Percentiles rank a stretch among this genome's conserved stretches.
These are phyloP conservation scores for Nebria ingens DNA, from an alignment of 1,140 invertebrate genomes.

Conservation along the genomic window DNA sequence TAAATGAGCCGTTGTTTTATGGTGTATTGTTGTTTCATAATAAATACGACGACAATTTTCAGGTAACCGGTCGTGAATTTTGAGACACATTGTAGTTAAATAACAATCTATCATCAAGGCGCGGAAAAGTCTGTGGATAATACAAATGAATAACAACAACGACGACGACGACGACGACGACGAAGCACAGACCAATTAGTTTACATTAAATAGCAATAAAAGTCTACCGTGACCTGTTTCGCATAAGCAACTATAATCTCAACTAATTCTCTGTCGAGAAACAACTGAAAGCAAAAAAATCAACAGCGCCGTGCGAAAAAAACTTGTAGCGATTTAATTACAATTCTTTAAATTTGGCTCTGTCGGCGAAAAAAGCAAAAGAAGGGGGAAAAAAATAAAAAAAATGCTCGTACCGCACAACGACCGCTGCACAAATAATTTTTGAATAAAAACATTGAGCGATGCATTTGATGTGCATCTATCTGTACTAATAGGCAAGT, in stretches of 20 bases:
- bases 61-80: not conserved
- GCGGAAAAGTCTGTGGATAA: no score
- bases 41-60: no score
- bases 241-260: not conserved
- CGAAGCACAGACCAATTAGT: not conserved
- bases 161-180: no score
- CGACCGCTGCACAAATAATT: no score
- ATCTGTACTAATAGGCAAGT: slow-evolving; percentile 1
- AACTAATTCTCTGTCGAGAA: not conserved
- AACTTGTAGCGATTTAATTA: slow-evolving; percentile 7
- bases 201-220: slow-evolving; percentile 7
- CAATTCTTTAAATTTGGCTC: slow-evolving; percentile 8
- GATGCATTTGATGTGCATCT: not conserved
- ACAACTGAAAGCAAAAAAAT: not conserved
- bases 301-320: not conserved
- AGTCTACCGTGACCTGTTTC: not conserved
- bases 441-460: not conserved
- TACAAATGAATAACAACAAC: no score
- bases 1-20: not conserved
- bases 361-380: not conserved
- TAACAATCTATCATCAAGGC: not conserved
- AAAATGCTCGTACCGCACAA: no score
- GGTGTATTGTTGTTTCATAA: no score
- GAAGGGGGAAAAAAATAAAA: no score
- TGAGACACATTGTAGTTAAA: not conserved